Conservation (phyloP, 2,797 vertebrate genomes). For the Buceros bicornis region DNA sequence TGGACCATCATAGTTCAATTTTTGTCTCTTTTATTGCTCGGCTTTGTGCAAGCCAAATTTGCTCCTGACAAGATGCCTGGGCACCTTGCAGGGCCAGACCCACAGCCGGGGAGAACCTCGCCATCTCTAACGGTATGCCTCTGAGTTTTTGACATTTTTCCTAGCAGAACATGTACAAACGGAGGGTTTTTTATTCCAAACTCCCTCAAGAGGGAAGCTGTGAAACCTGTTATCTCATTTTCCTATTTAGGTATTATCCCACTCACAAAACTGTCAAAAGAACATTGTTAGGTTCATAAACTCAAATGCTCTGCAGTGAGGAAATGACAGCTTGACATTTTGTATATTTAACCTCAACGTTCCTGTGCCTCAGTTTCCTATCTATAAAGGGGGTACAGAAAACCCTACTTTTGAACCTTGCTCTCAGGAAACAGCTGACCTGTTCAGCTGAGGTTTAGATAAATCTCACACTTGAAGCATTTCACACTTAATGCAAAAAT, state of each 20-base stretch:
- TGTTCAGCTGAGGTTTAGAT: not conserved
- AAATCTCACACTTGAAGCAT: not conserved
- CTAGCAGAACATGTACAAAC: not conserved
- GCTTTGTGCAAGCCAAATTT: not conserved
- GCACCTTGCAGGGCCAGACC: not conserved
- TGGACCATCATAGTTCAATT: not conserved
- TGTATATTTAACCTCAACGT: not conserved
- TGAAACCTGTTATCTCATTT: slow-evolving; percentile 51
- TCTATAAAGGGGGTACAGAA: not conserved
- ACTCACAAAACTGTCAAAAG: slow-evolving; percentile 59
- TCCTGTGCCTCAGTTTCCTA: slow-evolving; percentile 37
- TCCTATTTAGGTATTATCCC: slow-evolving; percentile 46
- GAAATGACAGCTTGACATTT: slow-evolving; percentile 6
- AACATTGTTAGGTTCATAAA: slow-evolving; percentile 37
- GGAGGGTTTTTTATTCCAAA: not conserved
- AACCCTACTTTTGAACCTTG: not conserved
- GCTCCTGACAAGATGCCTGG: not conserved
- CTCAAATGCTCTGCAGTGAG: not conserved
- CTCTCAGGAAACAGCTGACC: not conserved
- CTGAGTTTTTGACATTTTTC: not conserved
- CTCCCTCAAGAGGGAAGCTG: not conserved
- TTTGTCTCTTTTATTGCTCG: not conserved
- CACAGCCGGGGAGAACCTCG: not conserved
- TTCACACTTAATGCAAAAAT: not conserved
- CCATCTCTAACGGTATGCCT: not conserved